Percentiles rank a stretch among this genome's conserved stretches.
Evolutionary conservation across 2,797 vertebrate genomes (phyloP).

Genomic region (Micrastur ruficollis): DNA sequence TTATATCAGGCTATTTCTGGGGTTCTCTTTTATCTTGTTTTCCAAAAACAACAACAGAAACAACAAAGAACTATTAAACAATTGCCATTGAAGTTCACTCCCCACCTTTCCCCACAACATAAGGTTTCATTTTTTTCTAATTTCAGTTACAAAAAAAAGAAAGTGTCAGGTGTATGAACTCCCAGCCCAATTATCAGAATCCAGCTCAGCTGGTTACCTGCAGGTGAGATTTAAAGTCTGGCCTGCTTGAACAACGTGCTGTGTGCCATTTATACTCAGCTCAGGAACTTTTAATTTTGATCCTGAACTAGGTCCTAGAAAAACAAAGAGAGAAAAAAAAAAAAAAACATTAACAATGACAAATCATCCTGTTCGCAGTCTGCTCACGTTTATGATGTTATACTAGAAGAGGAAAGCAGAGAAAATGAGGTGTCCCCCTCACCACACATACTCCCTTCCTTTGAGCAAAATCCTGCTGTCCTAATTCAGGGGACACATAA

Average conservation of each 20-base stretch:
- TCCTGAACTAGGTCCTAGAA: conserved; percentile 81
- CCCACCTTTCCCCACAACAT: conserved; percentile 41
- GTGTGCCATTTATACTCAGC: conserved; percentile 81
- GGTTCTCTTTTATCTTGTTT: conserved; percentile 51
- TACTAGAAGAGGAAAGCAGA: neutral
- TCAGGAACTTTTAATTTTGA: conserved; percentile 84
- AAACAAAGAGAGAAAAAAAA: conserved; percentile 31
- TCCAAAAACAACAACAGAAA: conserved; percentile 62
- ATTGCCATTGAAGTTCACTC: conserved; percentile 62
- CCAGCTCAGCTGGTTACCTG: conserved; percentile 81
- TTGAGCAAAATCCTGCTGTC: neutral
- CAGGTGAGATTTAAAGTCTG: conserved; percentile 87
- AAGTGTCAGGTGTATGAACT: conserved; percentile 11
- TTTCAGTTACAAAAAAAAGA: neutral
- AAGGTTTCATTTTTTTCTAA: neutral
- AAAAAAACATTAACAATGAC: conserved; percentile 24
- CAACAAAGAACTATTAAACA: conserved; percentile 51
- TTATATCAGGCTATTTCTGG: conserved; percentile 45
- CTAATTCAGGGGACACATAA: neutral
- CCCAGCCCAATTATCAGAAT: neutral
- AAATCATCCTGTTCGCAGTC: neutral
- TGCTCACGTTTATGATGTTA: neutral
- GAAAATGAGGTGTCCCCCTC: neutral
- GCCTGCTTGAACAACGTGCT: conserved; percentile 84
- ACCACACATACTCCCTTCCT: neutral